Evolutionary conservation across 2,797 vertebrate genomes (phyloP), one percentile per base, ranked within the genome.

Genomic region (Pangasius djambal): DNA sequence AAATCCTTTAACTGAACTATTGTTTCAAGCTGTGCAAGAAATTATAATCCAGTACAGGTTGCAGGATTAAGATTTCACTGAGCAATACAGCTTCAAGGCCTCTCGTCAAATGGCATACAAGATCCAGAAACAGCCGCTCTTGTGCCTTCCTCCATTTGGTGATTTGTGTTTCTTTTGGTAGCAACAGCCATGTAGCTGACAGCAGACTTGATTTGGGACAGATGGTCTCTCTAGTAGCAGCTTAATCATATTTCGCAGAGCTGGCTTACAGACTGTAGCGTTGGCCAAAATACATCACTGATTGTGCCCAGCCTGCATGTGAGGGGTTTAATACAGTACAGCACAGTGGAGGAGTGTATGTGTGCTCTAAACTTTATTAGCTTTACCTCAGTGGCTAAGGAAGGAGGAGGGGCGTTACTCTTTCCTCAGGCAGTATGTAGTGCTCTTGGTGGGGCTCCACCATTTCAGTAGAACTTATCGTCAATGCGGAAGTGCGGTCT

Each of bases 401-500:
- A 69, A 85, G 83, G 16, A 48, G 20, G 16, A 74, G 22, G 44
- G 74, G n/a, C 7, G 1, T 20, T 79, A 31, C 13, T 69, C 69
- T 67, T 61, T 82, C 85, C 63, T 86, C 57, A 63, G 59, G 75
- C 74, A 79, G 86, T 65, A 22, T 34, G 34, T 61, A 75, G 37
- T 44, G 63, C 25, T 86, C 48, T 52, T 34, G 20, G 3, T 50
- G 28, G 18, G 69, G 70, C 44, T 18, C 48, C 16, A 28, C 44
- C 37, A 2, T 9, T 55, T 97, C 90, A 97, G 94, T 96, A 97
- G 92, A 97, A 97, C 92, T 97, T 97, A 92, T 97, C 97, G 0
- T 97, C 97, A 77, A 97, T 97, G 91, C 96, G 96, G 90, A 97
- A 97, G 92, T 97, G 97, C 0, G 97, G 97, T 88, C 96, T 91